Conservation (phyloP, 2,113 vertebrate species). For the Bos indicus region DNA sequence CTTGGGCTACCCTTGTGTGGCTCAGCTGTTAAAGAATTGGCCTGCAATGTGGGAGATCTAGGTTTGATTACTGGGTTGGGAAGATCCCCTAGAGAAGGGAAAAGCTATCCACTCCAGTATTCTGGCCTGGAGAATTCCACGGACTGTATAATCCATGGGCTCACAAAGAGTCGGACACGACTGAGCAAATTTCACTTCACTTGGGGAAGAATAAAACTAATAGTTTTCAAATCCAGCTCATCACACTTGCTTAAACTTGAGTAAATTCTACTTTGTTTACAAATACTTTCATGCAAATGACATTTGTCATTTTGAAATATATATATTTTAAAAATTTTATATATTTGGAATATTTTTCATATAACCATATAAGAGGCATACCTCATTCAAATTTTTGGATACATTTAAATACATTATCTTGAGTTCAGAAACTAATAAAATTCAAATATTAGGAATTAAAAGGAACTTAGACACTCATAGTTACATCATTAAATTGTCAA, state of each 20-base stretch:
- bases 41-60: background rate
- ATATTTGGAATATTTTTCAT: background rate
- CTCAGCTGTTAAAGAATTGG: background rate
- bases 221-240: background rate
- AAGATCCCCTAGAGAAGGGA: background rate
- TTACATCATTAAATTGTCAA: background rate
- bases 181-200: background rate
- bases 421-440: background rate
- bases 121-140: background rate
- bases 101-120: background rate
- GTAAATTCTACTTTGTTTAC: background rate
- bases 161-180: rapidly evolving
- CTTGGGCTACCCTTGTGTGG: background rate
- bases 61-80: background rate
- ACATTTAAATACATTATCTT: background rate
- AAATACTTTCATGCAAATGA: background rate
- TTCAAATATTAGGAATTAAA: slow-evolving; percentile 32
- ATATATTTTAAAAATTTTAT: background rate
- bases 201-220: background rate
- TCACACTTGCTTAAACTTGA: background rate
- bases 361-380: background rate
- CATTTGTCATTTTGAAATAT: background rate
- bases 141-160: background rate
- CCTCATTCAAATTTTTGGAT: background rate
- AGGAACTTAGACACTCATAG: background rate